A percentile compares a stretch with the other conserved stretches of the same genome.
phyloP scores from a whole-genome alignment of 1,140 invertebrate genomes.

The Sinonovacula constricta region DNA sequence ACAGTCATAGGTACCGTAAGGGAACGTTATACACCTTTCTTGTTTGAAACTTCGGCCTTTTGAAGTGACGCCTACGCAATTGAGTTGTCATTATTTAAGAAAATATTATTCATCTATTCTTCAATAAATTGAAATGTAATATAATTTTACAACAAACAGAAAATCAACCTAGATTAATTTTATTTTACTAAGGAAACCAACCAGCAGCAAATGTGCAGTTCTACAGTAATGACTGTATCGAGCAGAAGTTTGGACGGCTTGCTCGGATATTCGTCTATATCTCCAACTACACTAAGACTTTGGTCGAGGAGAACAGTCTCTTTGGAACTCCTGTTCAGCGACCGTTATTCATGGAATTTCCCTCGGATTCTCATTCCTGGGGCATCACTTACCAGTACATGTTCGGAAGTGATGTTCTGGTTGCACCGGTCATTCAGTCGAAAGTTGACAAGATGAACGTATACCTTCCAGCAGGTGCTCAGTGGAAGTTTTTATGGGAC shows the following conservation, averaged over 20 bases:
- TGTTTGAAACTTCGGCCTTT: no score
- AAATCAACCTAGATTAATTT: no score
- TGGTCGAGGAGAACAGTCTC: slow-evolving; percentile 56
- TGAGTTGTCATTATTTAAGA: no score
- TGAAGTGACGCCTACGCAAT: no score
- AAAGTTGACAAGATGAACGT: slow-evolving; percentile 39
- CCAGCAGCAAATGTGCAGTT: slow-evolving; percentile 75
- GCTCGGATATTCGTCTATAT: slow-evolving; percentile 70
- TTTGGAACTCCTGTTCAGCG: slow-evolving; percentile 73
- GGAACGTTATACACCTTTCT: no score
- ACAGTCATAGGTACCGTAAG: no score
- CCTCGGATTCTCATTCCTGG: slow-evolving; percentile 61
- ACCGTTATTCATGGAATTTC: slow-evolving; percentile 75
- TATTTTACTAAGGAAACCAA: slow-evolving; percentile 77
- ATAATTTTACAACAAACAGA: no score
- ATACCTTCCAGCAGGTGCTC: slow-evolving; percentile 55
- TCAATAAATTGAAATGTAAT: no score
- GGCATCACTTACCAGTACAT: slow-evolving; percentile 75
- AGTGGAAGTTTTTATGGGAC: slow-evolving; percentile 64
- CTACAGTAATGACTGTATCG: slow-evolving; percentile 70
- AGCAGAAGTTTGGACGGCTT: slow-evolving; percentile 72
- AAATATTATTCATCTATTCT: no score
- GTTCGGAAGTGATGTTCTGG: slow-evolving; percentile 76
- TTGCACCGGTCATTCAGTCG: slow-evolving; percentile 73
- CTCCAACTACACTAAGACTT: slow-evolving; percentile 68